Evolutionary conservation across 1,140 invertebrate genomes (phyloP).

Genomic region (Polypedilum vanderplanki): DNA sequence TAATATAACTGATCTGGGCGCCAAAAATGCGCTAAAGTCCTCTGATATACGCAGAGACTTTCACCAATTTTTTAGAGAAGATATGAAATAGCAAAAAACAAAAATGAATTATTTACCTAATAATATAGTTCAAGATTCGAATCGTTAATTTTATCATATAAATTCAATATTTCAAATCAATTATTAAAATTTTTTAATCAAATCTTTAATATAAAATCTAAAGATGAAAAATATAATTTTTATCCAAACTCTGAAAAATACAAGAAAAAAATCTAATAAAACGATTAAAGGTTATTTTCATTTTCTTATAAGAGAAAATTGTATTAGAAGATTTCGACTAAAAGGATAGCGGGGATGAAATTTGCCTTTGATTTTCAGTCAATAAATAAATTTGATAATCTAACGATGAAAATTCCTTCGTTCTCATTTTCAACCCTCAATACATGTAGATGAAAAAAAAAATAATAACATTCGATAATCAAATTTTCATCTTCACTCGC

Average conservation of each 20-base stretch:
- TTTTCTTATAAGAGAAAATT: neutral
- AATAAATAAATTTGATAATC: conserved; percentile 20
- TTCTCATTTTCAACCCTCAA: neutral
- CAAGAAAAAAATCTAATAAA: neutral
- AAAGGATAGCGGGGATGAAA: no score
- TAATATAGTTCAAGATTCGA: no score
- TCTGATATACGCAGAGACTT: no score
- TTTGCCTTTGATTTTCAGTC: conserved; percentile 5
- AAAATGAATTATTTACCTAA: no score
- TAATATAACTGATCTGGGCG: no score
- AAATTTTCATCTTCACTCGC: neutral
- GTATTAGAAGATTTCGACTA: neutral
- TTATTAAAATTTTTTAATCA: no score
- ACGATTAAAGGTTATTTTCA: conserved; percentile 13
- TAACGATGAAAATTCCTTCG: neutral
- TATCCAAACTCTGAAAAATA: neutral
- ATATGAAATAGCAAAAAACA: no score
- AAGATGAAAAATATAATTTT: no score
- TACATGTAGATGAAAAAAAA: neutral
- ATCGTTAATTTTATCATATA: no score
- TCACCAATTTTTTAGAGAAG: neutral
- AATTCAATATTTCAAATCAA: no score
- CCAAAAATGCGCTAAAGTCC: no score
- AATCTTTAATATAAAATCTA: no score
- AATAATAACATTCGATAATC: conserved; percentile 20